Base-by-base conservation (phyloP, 1,140 invertebrate species). In the Drusus annulatus region DNA sequence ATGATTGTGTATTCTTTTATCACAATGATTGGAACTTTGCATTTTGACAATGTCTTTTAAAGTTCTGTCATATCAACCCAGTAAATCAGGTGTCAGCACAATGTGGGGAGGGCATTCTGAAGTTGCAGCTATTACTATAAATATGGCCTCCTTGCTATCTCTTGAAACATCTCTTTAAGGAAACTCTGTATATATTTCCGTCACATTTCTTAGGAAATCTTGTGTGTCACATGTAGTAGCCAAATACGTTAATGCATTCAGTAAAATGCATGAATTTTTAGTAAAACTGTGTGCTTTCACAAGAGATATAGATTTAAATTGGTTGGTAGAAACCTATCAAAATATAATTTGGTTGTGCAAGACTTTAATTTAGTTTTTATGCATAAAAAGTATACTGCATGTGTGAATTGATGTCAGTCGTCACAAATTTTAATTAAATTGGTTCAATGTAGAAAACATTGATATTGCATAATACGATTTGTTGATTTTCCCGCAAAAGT, bases 261-360 rank as follows among this genome's bases (percentile, higher is more conserved):
- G 25, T 52, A 51, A 71, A 25, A 52, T 71, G 68, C 19, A 71
- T 68, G 31, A 45, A 68, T 68, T 45, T 68, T 68, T 68, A 68
- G 25, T 36, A 45, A 19, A 68, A 31, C 16, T 13, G 45, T 51
- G 36, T 71, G 68, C 19, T 50, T 25, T 71, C 45, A 71, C 36
- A 51, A 71, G 25, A 54, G 23, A 17, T 69, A 3, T 52, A 52
- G 68, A 25, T 71, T 15, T 71, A 52, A 21, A 52, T 71, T 50
- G 17, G 50, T 25, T 52, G 5, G 52, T 71, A 71, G 68, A 51
- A 54, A 51, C 21, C 50, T 71, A 16, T 52, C 45, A 71, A 23
- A 71, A 71, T 71, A 71, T 71, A 71, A 17, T 71, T 71, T 71
- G 68, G 68, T 71, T 71, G 68, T 71, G 68, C 68, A 19, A 71